These are phyloP conservation scores for Adelosebastes latens DNA, from an alignment of 2,797 vertebrate species.

Conservation along the genomic window DNA sequence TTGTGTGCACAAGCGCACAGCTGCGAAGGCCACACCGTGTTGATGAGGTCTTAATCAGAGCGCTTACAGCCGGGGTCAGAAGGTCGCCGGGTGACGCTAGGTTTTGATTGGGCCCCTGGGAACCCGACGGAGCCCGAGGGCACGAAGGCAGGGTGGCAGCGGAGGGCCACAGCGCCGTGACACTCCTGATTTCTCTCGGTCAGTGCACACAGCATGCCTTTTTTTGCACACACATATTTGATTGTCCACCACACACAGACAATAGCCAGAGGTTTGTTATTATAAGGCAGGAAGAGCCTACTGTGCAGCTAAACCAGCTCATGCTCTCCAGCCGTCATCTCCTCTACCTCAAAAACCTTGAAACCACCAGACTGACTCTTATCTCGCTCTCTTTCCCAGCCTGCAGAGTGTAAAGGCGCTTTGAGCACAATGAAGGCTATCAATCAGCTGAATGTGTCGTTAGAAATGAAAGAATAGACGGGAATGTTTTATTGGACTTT, in stretches of 20 bases:
- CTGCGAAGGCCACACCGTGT: conserved; percentile 62
- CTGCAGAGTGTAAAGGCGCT: neutral
- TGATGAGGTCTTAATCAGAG: conserved; percentile 83
- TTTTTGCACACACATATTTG: conserved; percentile 32
- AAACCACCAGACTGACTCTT: neutral
- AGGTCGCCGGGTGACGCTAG: conserved; percentile 70
- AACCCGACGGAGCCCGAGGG: conserved; percentile 60
- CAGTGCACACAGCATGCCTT: conserved; percentile 52
- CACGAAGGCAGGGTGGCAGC: conserved; percentile 50
- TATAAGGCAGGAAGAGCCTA: conserved; percentile 58
- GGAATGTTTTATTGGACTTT: conserved; percentile 49
- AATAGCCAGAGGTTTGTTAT: conserved; percentile 66
- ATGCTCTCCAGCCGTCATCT: conserved; percentile 10
- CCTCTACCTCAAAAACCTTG: conserved; percentile 9
- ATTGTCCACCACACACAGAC: conserved; percentile 55
- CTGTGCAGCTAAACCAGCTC: conserved; percentile 51
- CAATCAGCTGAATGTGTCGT: conserved; percentile 29
- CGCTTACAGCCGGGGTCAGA: conserved; percentile 74
- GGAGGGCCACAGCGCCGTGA: conserved; percentile 30
- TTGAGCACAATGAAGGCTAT: conserved; percentile 16
- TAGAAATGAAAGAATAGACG: conserved; percentile 31
- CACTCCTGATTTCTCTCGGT: conserved; percentile 62
- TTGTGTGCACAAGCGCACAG: conserved; percentile 59
- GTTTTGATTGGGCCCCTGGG: conserved; percentile 78
- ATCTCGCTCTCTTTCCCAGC: neutral